Evolutionary conservation across 2,888 invertebrate genomes (phyloP).

Genomic region (Cephalotes varians): DNA sequence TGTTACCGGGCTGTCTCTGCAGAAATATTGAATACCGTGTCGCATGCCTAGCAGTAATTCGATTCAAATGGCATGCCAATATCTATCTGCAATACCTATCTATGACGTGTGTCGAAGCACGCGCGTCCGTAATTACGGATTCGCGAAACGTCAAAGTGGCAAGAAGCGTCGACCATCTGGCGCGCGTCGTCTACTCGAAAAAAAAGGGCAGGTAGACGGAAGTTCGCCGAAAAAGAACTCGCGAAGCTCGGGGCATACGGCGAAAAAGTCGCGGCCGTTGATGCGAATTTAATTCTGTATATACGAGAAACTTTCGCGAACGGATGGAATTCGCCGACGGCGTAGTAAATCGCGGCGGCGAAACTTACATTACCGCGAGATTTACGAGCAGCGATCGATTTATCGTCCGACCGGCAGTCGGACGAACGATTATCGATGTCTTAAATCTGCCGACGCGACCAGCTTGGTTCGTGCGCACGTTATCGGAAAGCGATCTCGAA

Average conservation of each 20-base stretch:
- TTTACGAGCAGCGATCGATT: slow-evolving; percentile 56
- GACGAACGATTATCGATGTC: slow-evolving; percentile 50
- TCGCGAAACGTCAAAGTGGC: slow-evolving; percentile 18
- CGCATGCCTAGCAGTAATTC: slow-evolving; percentile 11
- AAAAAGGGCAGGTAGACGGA: slow-evolving; percentile 14
- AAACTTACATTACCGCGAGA: slow-evolving; percentile 53
- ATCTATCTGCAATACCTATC: not conserved
- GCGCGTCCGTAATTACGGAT: slow-evolving; percentile 48
- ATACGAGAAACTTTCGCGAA: slow-evolving; percentile 19
- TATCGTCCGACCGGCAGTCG: slow-evolving; percentile 39
- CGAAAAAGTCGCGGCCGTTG: slow-evolving; percentile 24
- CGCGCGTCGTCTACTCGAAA: slow-evolving; percentile 24
- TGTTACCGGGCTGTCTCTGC: not conserved
- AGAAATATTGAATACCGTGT: slow-evolving; percentile 35
- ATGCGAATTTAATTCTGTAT: slow-evolving; percentile 60
- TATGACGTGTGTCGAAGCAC: slow-evolving; percentile 9
- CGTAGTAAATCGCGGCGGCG: slow-evolving; percentile 52
- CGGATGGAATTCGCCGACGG: slow-evolving; percentile 19
- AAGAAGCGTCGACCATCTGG: slow-evolving; percentile 46
- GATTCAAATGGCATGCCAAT: slow-evolving; percentile 48
- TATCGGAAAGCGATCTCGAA: slow-evolving; percentile 49
- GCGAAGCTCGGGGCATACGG: not conserved
- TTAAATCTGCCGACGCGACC: slow-evolving; percentile 51
- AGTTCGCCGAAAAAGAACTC: slow-evolving; percentile 12
- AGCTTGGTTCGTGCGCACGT: slow-evolving; percentile 33